A percentile compares a stretch with the other conserved stretches of the same genome.
Evolutionary conservation across 1,140 invertebrate species (phyloP).

Genomic region (Phthorimaea operculella): DNA sequence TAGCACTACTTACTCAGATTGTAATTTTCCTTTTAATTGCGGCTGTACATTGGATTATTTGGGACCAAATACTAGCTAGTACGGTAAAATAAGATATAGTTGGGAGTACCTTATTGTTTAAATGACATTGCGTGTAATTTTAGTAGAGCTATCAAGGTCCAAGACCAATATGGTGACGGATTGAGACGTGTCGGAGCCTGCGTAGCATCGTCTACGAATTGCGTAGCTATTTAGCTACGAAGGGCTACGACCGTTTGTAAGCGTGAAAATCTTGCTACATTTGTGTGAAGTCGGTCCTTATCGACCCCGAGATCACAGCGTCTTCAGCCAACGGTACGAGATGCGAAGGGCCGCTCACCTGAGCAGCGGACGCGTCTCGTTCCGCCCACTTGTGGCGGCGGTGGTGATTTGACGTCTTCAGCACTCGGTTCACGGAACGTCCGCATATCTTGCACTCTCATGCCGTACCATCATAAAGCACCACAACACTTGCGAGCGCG

Average conservation of each 20-base stretch:
- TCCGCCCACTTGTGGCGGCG: slow-evolving; percentile 59
- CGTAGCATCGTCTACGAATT: slow-evolving; percentile 7
- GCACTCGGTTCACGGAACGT: slow-evolving; percentile 55
- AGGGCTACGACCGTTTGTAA: slow-evolving; percentile 8
- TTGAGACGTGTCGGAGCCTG: background rate
- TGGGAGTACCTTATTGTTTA: background rate
- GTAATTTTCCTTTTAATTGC: too few relatives aligned
- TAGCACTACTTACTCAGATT: too few relatives aligned
- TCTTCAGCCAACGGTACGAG: slow-evolving; percentile 43
- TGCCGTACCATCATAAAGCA: slow-evolving; percentile 64
- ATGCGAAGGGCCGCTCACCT: slow-evolving; percentile 58
- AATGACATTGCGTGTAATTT: background rate
- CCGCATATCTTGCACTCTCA: slow-evolving; percentile 62
- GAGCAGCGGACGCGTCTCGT: slow-evolving; percentile 49
- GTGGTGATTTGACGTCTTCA: slow-evolving; percentile 23
- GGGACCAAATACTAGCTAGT: too few relatives aligned
- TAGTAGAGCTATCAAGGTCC: background rate
- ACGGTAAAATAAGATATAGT: too few relatives aligned
- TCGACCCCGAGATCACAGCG: slow-evolving; percentile 55
- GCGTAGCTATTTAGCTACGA: slow-evolving; percentile 18
- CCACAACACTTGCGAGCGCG: slow-evolving; percentile 63
- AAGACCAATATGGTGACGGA: background rate
- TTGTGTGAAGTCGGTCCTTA: slow-evolving; percentile 22
- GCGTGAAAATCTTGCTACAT: slow-evolving; percentile 5
- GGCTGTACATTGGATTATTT: too few relatives aligned